Percentiles rank a stretch among this genome's conserved stretches.
Evolutionary conservation across 2,888 invertebrate species (phyloP).

Genomic region (Acronicta alni): DNA sequence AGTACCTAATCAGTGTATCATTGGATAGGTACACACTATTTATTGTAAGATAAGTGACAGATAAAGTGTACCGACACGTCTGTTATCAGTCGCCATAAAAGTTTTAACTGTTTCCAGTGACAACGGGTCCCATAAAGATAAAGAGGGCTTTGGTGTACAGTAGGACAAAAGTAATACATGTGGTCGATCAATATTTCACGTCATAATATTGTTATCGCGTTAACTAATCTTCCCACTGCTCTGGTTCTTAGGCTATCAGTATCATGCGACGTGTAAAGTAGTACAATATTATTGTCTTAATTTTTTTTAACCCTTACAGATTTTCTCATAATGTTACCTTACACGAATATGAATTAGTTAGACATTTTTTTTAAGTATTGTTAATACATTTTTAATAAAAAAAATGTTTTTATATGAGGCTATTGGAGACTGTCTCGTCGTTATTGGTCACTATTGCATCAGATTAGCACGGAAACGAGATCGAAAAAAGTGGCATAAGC

Average conservation of each 20-base stretch:
- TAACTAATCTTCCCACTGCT: background rate
- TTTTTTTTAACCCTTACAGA: too few relatives aligned
- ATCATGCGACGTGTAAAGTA: background rate
- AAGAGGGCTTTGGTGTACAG: slow-evolving; percentile 6
- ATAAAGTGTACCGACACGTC: slow-evolving; percentile 23
- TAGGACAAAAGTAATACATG: background rate
- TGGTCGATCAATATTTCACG: background rate
- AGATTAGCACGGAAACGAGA: too few relatives aligned
- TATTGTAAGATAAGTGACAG: slow-evolving; percentile 26
- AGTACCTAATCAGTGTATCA: slow-evolving; percentile 25
- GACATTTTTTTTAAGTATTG: too few relatives aligned
- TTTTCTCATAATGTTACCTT: too few relatives aligned
- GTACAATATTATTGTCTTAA: too few relatives aligned
- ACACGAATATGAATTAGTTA: too few relatives aligned
- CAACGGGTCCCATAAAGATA: slow-evolving; percentile 24
- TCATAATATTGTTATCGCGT: background rate
- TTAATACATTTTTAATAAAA: too few relatives aligned
- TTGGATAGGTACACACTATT: slow-evolving; percentile 22
- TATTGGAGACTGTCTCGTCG: too few relatives aligned
- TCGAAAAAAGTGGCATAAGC: too few relatives aligned
- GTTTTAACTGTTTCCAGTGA: slow-evolving; percentile 43
- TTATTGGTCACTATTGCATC: too few relatives aligned
- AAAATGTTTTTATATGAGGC: too few relatives aligned
- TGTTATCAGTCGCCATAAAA: slow-evolving; percentile 37
- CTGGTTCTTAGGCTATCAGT: background rate